Evolutionary conservation across 2,888 invertebrate species (phyloP), one percentile per base, ranked within the genome.

Genomic region (Hemaris fuciformis): DNA sequence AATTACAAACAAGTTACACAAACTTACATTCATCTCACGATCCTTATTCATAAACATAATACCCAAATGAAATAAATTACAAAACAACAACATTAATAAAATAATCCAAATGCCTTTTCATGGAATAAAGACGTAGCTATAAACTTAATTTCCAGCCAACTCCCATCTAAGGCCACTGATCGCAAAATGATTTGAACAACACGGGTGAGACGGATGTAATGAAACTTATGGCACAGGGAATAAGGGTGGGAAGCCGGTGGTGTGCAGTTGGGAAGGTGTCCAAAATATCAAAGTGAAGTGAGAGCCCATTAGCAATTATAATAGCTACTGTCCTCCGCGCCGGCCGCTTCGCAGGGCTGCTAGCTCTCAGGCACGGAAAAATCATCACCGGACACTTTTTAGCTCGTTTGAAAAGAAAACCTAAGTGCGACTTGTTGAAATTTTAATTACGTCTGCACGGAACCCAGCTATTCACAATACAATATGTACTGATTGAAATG

Each of bases 231-330:
- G 10, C 41, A 6, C 18, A 1, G 5, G 8, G 0, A 25, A 66
- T 64, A 69, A 59, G 59, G 64, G 60, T 43, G 59, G 46, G 53
- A 65, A 60, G 62, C 31, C 13, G 15, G 15, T 22, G 45, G 45
- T 27, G 45, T 62, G 27, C 20, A 48, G 46, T 48, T 67, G 66
- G 60, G 57, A 57, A 23, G 57, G 64, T 60, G 42, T 61, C 61
- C 61, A 57, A 62, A 48, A 45, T 83, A 79, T 80, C 75, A 79
- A 80, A 79, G 81, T 78, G 75, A 70, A 70, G 74, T 64, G 68
- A 65, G 66, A 27, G 73, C 71, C 79, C 85, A 89, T 89, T 88
- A 89, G 87, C 88, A 89, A 89, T 89, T 89, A 87, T 88, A 89
- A 89, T 88, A 75, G 80, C 70, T 75, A 77, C 72, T 80, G 84